phyloP scores from a whole-genome alignment of 2,888 invertebrate species.

The Tetragonisca angustula region DNA sequence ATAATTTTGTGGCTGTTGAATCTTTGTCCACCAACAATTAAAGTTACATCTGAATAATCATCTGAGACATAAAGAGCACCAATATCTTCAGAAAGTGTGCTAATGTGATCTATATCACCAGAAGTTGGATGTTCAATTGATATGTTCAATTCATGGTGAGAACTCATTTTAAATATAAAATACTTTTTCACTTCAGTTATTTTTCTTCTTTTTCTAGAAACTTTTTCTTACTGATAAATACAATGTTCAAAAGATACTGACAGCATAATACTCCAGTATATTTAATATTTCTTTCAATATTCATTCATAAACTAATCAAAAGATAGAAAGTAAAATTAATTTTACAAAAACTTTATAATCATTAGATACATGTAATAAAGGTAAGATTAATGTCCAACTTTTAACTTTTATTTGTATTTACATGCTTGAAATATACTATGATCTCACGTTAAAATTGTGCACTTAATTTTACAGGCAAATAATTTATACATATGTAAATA shows the following conservation, averaged over 20 bases:
- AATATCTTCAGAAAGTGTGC: slow-evolving; percentile 93
- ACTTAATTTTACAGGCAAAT: neutral
- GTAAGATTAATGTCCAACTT: slow-evolving; percentile 26
- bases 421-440: slow-evolving; percentile 4
- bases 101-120: slow-evolving; percentile 89
- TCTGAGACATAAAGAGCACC: slow-evolving; percentile 93
- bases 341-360: neutral
- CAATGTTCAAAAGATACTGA: neutral
- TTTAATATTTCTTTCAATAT: neutral
- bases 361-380: neutral
- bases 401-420: slow-evolving; percentile 10
- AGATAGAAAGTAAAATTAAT: neutral
- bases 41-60: slow-evolving; percentile 95
- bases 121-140: slow-evolving; percentile 65
- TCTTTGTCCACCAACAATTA: slow-evolving; percentile 92
- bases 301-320: neutral
- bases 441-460: slow-evolving; percentile 5
- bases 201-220: neutral
- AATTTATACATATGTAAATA: neutral
- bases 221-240: slow-evolving; percentile 16
- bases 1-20: slow-evolving; percentile 92
- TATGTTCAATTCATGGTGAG: slow-evolving; percentile 77
- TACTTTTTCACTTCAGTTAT: neutral
- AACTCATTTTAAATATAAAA: slow-evolving; percentile 75
- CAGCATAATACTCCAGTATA: slow-evolving; percentile 15